Conservation (phyloP, 2,113 vertebrate species). For the Solenodon paradoxus region DNA sequence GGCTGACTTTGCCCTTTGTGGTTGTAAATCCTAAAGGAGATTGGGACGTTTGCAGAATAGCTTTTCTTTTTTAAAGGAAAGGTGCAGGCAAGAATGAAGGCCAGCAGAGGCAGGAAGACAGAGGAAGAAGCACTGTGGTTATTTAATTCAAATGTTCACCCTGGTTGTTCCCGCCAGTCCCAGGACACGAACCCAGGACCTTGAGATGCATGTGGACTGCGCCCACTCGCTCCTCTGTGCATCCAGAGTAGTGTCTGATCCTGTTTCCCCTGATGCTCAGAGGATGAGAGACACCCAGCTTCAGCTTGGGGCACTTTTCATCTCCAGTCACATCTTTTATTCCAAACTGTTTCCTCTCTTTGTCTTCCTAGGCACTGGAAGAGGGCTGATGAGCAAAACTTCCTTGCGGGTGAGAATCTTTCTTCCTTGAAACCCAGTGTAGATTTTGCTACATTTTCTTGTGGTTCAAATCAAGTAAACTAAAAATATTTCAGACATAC, state of each 20-base stretch:
- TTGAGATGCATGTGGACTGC: too few species aligned
- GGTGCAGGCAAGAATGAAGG: too few species aligned
- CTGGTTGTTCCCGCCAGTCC: too few species aligned
- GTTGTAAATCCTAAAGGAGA: not conserved
- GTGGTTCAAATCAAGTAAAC: not conserved
- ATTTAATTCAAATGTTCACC: too few species aligned
- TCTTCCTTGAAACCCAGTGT: not conserved
- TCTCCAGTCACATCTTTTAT: not conserved
- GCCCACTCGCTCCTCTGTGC: too few species aligned
- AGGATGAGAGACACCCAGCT: not conserved
- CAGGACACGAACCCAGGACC: too few species aligned
- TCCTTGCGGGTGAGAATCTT: conserved; percentile 83
- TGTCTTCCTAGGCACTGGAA: conserved; percentile 86
- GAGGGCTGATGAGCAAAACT: conserved; percentile 89
- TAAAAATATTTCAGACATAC: not conserved
- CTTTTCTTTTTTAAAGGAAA: too few species aligned
- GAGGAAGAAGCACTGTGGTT: too few species aligned
- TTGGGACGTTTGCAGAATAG: not conserved
- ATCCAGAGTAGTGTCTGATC: not conserved
- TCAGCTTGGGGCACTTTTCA: not conserved
- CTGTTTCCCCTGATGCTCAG: not conserved
- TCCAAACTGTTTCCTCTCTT: not conserved
- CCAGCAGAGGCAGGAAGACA: too few species aligned
- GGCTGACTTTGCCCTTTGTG: not conserved
- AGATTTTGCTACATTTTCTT: not conserved